Percentiles rank a stretch among this genome's conserved stretches.
These are phyloP conservation scores for Euphydryas editha DNA, from an alignment of 2,888 invertebrate species.

Conservation along the genomic window DNA sequence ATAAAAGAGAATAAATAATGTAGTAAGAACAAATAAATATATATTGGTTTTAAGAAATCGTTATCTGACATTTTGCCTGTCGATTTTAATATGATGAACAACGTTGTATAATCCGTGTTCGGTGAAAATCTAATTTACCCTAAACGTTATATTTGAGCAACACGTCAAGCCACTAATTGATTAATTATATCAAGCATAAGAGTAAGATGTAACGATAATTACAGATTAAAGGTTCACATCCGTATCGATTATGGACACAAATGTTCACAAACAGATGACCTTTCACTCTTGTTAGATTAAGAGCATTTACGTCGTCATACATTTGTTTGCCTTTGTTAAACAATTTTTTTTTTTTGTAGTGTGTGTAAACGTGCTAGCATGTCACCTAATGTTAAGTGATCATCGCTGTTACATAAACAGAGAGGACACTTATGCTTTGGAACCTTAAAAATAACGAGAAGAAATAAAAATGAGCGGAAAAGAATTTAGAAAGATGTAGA, in stretches of 20 bases:
- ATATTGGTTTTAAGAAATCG: too few relatives aligned
- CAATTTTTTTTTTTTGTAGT: not conserved
- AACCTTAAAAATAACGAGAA: too few relatives aligned
- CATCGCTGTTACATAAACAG: too few relatives aligned
- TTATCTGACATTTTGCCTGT: not conserved
- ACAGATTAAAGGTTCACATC: not conserved
- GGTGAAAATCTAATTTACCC: conserved; percentile 20
- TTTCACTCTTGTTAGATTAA: not conserved
- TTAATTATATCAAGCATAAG: not conserved
- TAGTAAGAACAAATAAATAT: too few relatives aligned
- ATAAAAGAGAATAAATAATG: too few relatives aligned
- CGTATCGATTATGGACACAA: conserved; percentile 10
- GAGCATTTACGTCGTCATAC: not conserved
- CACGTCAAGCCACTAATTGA: conserved; percentile 2
- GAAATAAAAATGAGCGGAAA: too few relatives aligned
- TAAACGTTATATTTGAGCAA: conserved; percentile 19
- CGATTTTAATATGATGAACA: conserved; percentile 5
- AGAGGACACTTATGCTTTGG: too few relatives aligned
- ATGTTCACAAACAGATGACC: not conserved
- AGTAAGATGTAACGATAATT: not conserved
- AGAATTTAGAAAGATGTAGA: too few relatives aligned
- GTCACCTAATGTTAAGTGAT: not conserved
- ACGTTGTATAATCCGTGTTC: conserved; percentile 13
- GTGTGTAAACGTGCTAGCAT: not conserved
- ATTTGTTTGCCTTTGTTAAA: not conserved